Conservation (phyloP, 2,113 vertebrate genomes). For the Loxodonta africana region DNA sequence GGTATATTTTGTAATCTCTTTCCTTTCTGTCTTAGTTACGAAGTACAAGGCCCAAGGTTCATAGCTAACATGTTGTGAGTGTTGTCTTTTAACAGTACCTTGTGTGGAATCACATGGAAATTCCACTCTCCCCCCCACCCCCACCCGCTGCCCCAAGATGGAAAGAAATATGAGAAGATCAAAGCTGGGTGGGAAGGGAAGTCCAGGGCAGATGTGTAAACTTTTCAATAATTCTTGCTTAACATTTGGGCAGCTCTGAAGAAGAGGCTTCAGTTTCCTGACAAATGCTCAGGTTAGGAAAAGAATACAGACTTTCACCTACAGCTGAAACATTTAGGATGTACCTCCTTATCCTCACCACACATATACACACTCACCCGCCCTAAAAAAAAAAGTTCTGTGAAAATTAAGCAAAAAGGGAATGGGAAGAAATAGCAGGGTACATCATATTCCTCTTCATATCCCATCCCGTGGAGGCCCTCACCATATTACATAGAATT, state of each 20-base stretch:
- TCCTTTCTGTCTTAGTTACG: slow-evolving; percentile 69
- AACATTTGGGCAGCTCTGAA: slow-evolving; percentile 7
- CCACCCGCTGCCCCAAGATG: neutral
- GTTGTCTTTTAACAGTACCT: slow-evolving; percentile 33
- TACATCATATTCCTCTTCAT: neutral
- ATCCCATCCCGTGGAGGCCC: neutral
- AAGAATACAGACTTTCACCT: neutral
- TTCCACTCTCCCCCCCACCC: slow-evolving; percentile 19
- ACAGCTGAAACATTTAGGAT: neutral
- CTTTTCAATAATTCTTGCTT: neutral
- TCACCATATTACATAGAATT: neutral
- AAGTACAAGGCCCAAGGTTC: neutral
- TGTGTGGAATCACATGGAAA: neutral
- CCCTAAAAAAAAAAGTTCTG: neutral
- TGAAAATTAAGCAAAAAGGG: neutral
- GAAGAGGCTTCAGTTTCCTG: slow-evolving; percentile 27
- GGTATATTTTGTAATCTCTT: slow-evolving; percentile 89
- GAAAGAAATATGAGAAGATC: slow-evolving; percentile 28
- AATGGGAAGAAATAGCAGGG: neutral
- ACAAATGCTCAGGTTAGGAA: neutral
- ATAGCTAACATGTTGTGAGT: neutral
- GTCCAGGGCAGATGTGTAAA: neutral
- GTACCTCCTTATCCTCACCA: neutral
- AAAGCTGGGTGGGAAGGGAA: neutral
- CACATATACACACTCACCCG: neutral